These are phyloP conservation scores for Drosophila niveifrons DNA, from an alignment of 2,888 invertebrate genomes.

Conservation along the genomic window DNA sequence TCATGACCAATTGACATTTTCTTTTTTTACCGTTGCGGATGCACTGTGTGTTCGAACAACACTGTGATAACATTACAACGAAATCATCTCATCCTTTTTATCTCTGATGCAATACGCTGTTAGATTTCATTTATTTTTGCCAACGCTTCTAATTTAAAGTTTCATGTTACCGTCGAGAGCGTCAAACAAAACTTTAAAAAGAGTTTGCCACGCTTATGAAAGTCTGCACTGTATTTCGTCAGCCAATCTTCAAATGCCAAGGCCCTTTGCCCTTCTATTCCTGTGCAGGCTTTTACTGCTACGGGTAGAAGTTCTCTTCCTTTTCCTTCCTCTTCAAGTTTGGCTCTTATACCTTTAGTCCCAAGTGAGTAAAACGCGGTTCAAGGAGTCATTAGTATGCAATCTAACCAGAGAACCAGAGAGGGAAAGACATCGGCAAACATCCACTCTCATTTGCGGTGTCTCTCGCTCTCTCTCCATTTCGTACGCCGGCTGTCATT, in stretches of 20 bases:
- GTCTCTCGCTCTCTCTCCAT: background rate
- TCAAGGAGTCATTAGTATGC: background rate
- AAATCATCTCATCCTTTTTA: background rate
- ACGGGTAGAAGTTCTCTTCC: conserved; percentile 8
- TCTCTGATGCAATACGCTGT: conserved; percentile 45
- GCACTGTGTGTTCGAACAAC: background rate
- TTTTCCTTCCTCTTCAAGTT: background rate
- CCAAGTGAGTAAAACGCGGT: background rate
- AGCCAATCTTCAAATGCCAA: conserved; percentile 37
- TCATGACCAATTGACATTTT: conserved; percentile 4
- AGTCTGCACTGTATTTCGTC: conserved; percentile 53
- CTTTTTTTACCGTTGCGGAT: background rate
- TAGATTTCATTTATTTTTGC: conserved; percentile 12
- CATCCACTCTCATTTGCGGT: background rate
- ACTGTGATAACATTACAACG: background rate
- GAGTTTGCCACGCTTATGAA: conserved; percentile 47
- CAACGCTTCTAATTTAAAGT: conserved; percentile 48
- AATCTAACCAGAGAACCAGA: background rate
- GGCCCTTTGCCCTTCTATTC: conserved; percentile 39
- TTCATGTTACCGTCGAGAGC: conserved; percentile 36
- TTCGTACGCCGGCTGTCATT: conserved; percentile 20
- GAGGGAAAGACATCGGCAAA: background rate
- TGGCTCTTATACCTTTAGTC: conserved; percentile 7
- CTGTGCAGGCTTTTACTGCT: background rate
- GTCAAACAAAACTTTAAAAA: conserved; percentile 24